Evolutionary conservation across 2,888 invertebrate genomes (phyloP).

Genomic region (Noctuana brunneofusca): DNA sequence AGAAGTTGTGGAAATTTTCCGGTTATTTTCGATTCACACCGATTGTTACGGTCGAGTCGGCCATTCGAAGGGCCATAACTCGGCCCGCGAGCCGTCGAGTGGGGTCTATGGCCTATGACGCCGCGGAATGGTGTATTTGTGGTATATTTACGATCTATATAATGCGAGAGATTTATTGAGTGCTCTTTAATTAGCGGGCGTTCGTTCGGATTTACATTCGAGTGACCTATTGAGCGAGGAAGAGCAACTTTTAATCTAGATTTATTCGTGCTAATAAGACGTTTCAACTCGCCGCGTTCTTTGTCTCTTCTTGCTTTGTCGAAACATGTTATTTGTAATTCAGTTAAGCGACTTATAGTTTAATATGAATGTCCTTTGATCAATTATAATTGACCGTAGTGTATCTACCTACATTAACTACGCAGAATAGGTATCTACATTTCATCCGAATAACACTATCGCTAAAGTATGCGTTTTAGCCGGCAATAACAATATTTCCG

Average conservation of each 20-base stretch:
- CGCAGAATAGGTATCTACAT: too few species aligned
- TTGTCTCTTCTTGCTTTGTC: conserved; percentile 35
- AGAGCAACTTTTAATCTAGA: conserved; percentile 49
- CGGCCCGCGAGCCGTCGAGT: conserved; percentile 61
- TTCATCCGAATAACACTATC: too few species aligned
- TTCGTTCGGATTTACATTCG: conserved; percentile 61
- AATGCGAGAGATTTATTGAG: conserved; percentile 72
- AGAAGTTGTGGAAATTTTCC: conserved; percentile 79
- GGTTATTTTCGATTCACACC: conserved; percentile 80
- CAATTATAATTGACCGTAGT: too few species aligned
- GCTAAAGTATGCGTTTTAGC: too few species aligned
- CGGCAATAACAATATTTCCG: too few species aligned
- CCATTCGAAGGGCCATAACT: conserved; percentile 70
- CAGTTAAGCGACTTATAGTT: too few species aligned
- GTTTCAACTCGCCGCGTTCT: conserved; percentile 29
- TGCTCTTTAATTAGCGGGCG: conserved; percentile 72
- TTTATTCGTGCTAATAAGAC: conserved; percentile 58
- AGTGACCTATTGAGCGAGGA: conserved; percentile 44
- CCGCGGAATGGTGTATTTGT: conserved; percentile 63
- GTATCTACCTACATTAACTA: too few species aligned
- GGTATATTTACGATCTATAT: conserved; percentile 72
- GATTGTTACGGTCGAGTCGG: conserved; percentile 70
- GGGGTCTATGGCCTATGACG: conserved; percentile 71
- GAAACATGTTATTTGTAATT: too few species aligned
- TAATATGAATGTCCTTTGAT: too few species aligned